phyloP scores from a whole-genome alignment of 1,140 invertebrate genomes.

The Choristoneura fumiferana region DNA sequence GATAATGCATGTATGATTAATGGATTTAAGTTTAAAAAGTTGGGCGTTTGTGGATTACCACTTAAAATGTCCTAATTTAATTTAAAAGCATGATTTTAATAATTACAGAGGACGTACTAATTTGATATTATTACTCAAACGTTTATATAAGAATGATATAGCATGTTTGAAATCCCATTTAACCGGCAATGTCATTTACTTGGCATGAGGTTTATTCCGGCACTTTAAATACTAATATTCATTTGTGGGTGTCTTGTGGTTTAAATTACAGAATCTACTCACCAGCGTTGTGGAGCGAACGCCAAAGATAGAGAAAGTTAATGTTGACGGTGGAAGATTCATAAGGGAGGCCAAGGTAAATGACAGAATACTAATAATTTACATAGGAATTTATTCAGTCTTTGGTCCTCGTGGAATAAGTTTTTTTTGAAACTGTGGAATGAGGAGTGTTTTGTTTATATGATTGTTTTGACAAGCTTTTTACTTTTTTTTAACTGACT shows the following conservation, averaged over 20 bases:
- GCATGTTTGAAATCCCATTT: too few species aligned
- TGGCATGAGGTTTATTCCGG: conserved; percentile 15
- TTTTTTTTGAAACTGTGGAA: conserved; percentile 1
- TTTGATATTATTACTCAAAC: not conserved
- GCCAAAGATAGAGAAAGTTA: conserved; percentile 96
- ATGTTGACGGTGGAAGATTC: conserved; percentile 95
- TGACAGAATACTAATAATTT: conserved; percentile 31
- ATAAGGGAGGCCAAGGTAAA: conserved; percentile 98
- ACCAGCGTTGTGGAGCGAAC: conserved; percentile 93
- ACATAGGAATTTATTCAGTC: conserved; percentile 18
- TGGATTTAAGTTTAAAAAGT: not conserved
- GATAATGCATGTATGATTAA: not conserved
- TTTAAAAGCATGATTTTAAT: not conserved
- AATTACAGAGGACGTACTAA: not conserved
- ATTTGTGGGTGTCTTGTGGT: conserved; percentile 50
- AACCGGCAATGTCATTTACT: not conserved
- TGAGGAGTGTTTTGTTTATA: not conserved
- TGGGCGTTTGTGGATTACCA: conserved; percentile 8
- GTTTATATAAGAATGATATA: too few species aligned
- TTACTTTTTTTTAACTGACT: conserved; percentile 22
- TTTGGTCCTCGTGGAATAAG: conserved; percentile 31
- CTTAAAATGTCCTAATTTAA: conserved; percentile 11
- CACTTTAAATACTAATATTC: conserved; percentile 30
- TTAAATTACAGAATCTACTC: conserved; percentile 87
- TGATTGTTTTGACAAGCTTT: not conserved